A percentile compares a stretch with the other conserved stretches of the same genome.
phyloP scores from a whole-genome alignment of 2,888 invertebrate species.

The Odiellus spinosus region DNA sequence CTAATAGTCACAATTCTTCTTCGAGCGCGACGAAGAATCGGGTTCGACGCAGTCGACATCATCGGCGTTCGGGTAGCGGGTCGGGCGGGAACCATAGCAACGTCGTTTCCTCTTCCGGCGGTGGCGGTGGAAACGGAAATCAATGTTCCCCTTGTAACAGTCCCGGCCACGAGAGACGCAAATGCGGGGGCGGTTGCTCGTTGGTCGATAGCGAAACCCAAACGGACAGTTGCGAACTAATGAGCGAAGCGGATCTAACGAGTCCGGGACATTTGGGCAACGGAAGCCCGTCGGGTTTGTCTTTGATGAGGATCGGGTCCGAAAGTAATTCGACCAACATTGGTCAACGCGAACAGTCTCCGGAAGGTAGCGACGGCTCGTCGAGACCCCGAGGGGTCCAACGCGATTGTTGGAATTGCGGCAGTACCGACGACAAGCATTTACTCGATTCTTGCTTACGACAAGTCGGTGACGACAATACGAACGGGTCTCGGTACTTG shows the following conservation, averaged over 20 bases:
- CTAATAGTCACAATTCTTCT: too few relatives aligned
- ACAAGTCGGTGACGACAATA: not conserved
- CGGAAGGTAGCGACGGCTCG: not conserved
- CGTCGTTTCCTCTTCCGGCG: slow-evolving; percentile 5
- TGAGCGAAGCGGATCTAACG: slow-evolving; percentile 41
- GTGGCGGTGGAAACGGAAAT: slow-evolving; percentile 1
- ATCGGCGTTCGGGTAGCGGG: slow-evolving; percentile 29
- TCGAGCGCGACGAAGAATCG: slow-evolving; percentile 19
- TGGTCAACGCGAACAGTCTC: not conserved
- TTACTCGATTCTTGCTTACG: too few relatives aligned
- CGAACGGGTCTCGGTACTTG: not conserved
- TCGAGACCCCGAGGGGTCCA: slow-evolving; percentile 5
- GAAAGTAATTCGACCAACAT: slow-evolving; percentile 21
- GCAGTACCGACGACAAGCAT: too few relatives aligned
- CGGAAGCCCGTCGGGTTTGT: too few relatives aligned
- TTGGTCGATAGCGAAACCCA: slow-evolving; percentile 45
- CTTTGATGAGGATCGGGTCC: slow-evolving; percentile 23
- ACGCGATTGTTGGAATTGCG: slow-evolving; percentile 1
- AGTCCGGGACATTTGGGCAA: slow-evolving; percentile 26
- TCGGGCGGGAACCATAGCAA: slow-evolving; percentile 19
- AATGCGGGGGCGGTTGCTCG: slow-evolving; percentile 6
- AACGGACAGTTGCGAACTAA: slow-evolving; percentile 43
- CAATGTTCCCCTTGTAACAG: slow-evolving; percentile 8
- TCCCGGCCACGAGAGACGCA: slow-evolving; percentile 2
- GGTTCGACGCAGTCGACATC: slow-evolving; percentile 28